These are phyloP conservation scores for Drosophila meridiana DNA, from an alignment of 2,888 invertebrate species.

Conservation along the genomic window DNA sequence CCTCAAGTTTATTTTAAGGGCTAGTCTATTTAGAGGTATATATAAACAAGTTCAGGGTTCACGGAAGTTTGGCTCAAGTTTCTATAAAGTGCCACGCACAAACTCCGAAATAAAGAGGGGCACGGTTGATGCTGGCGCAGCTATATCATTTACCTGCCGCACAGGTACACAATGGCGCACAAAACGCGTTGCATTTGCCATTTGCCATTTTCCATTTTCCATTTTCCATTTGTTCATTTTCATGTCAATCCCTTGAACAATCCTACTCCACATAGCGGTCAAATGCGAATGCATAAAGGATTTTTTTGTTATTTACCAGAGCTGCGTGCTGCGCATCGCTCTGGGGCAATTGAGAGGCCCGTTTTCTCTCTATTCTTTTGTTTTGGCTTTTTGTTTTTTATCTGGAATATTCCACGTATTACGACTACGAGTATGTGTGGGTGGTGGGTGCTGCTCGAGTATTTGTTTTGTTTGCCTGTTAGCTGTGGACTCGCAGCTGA, in stretches of 20 bases:
- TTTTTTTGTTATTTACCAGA: slow-evolving; percentile 55
- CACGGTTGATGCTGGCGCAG: not conserved
- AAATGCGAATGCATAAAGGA: slow-evolving; percentile 58
- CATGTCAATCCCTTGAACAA: slow-evolving; percentile 34
- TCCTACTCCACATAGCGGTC: slow-evolving; percentile 34
- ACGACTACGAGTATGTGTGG: not conserved
- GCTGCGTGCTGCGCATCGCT: slow-evolving; percentile 36
- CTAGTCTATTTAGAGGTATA: not conserved
- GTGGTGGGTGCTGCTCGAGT: not conserved
- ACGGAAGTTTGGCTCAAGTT: not conserved
- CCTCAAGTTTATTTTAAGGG: not conserved
- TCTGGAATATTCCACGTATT: not conserved
- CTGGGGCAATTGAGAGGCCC: slow-evolving; percentile 23
- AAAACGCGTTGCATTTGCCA: slow-evolving; percentile 6
- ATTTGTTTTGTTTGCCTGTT: slow-evolving; percentile 39
- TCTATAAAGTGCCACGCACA: not conserved
- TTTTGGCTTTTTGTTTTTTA: not conserved
- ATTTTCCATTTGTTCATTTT: slow-evolving; percentile 13
- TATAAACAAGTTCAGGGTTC: not conserved
- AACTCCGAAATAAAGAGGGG: not conserved
- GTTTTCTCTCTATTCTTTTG: slow-evolving; percentile 9
- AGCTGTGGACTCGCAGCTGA: slow-evolving; percentile 11
- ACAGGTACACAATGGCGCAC: not conserved
- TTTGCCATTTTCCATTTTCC: slow-evolving; percentile 12
- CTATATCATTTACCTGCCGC: slow-evolving; percentile 15